Conservation (phyloP, 2,113 vertebrate genomes). For the Bettongia penicillata region DNA sequence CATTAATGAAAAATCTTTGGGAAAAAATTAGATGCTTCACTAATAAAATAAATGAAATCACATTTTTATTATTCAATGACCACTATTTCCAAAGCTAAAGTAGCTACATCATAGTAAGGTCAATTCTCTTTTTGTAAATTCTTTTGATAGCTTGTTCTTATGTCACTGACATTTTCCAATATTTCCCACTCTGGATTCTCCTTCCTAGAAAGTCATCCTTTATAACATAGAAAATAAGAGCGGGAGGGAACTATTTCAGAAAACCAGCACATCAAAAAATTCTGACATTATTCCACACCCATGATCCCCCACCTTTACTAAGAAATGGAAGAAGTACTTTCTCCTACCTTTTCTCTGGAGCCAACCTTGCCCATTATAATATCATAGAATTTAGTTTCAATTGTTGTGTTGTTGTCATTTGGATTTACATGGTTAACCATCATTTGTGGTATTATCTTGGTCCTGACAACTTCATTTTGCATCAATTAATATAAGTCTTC, state of each 20-base stretch:
- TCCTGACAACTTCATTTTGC: background rate
- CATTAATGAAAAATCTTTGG: background rate
- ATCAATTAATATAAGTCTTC: background rate
- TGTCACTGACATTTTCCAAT: background rate
- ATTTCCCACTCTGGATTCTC: background rate
- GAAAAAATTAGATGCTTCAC: conserved; percentile 38
- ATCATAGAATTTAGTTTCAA: background rate
- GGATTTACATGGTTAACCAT: background rate
- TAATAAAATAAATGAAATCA: conserved; percentile 68
- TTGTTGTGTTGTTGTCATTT: background rate
- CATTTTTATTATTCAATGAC: conserved; percentile 55
- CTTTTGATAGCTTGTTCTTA: background rate
- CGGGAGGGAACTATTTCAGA: background rate
- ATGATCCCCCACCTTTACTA: background rate
- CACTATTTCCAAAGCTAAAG: conserved; percentile 50
- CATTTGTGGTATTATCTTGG: background rate
- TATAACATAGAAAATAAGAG: background rate
- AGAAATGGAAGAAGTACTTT: background rate
- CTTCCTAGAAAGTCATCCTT: background rate
- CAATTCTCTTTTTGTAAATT: conserved; percentile 1
- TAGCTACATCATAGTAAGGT: conserved; percentile 27
- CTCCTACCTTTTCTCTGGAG: background rate
- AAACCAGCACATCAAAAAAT: background rate
- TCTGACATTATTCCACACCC: background rate
- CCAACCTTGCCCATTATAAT: background rate